A percentile compares a stretch with the other conserved stretches of the same genome.
These are phyloP conservation scores for Stichopus horrens DNA, from an alignment of 53 echinoderm and acorn worm genomes.

Conservation along the genomic window DNA sequence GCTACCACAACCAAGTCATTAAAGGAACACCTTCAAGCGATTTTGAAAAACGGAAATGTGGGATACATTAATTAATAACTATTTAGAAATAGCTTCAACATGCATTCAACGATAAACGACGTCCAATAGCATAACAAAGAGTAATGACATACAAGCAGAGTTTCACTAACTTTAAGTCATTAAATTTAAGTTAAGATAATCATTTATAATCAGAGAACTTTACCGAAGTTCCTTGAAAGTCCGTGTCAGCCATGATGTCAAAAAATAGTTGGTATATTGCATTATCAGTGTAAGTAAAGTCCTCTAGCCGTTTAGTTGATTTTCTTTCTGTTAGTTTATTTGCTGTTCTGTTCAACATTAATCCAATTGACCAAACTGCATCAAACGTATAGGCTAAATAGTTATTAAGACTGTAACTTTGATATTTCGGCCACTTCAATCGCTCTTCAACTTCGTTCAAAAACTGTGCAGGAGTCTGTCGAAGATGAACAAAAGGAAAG, in stretches of 20 bases:
- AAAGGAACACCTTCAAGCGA: too few relatives aligned
- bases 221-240: conserved; percentile 51
- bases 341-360: conserved; percentile 53
- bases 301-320: conserved; percentile 25
- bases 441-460: conserved; percentile 29
- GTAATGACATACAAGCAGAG: too few relatives aligned
- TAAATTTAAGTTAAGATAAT: not conserved
- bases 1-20: too few relatives aligned
- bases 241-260: conserved; percentile 32
- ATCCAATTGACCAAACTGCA: conserved; percentile 55
- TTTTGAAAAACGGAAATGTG: too few relatives aligned
- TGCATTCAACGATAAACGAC: too few relatives aligned
- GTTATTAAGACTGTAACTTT: conserved; percentile 55
- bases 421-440: conserved; percentile 48
- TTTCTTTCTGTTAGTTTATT: conserved; percentile 27
- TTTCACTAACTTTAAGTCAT: too few relatives aligned
- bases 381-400: conserved; percentile 52
- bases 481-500: not conserved
- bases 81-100: too few relatives aligned
- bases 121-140: too few relatives aligned
- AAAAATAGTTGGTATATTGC: conserved; percentile 55
- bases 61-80: too few relatives aligned
- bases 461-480: conserved; percentile 43
- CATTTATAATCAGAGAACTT: not conserved
- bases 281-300: conserved; percentile 56